phyloP scores from a whole-genome alignment of 2,113 vertebrate species.

The Cricetomys ansorgei region DNA sequence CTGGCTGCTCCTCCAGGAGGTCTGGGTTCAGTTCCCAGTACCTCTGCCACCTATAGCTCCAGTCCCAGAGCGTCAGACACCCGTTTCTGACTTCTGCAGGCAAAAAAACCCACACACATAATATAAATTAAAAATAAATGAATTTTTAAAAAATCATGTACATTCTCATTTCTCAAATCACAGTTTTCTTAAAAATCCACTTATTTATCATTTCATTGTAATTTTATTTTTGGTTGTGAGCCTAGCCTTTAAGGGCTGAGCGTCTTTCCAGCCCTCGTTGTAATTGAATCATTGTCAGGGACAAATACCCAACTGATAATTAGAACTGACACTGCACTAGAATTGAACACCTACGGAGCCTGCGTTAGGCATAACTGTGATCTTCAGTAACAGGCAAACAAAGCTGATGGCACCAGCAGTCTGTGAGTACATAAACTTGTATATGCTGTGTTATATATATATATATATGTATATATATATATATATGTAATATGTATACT shows the following conservation, averaged over 20 bases:
- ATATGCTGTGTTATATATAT: no score
- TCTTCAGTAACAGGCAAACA: background rate
- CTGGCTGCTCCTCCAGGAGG: background rate
- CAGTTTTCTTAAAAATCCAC: background rate
- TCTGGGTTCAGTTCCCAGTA: background rate
- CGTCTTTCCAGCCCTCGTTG: no score
- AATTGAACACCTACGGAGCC: background rate
- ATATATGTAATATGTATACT: background rate
- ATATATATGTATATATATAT: no score
- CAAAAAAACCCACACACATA: background rate
- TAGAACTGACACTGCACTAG: background rate
- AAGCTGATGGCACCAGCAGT: background rate
- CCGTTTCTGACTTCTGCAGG: background rate
- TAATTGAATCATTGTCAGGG: background rate
- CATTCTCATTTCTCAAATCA: conserved; percentile 48
- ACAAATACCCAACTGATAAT: background rate
- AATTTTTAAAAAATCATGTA: background rate
- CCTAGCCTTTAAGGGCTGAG: no score
- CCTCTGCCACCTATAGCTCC: background rate
- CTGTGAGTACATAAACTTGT: background rate
- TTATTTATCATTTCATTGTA: conserved; percentile 7
- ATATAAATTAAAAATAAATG: background rate
- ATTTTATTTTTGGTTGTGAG: no score
- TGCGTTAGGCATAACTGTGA: background rate
- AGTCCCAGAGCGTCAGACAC: background rate